Evolutionary conservation across 1,140 invertebrate species (phyloP), one percentile per base, ranked within the genome.

Genomic region (Drosophila yakuba): DNA sequence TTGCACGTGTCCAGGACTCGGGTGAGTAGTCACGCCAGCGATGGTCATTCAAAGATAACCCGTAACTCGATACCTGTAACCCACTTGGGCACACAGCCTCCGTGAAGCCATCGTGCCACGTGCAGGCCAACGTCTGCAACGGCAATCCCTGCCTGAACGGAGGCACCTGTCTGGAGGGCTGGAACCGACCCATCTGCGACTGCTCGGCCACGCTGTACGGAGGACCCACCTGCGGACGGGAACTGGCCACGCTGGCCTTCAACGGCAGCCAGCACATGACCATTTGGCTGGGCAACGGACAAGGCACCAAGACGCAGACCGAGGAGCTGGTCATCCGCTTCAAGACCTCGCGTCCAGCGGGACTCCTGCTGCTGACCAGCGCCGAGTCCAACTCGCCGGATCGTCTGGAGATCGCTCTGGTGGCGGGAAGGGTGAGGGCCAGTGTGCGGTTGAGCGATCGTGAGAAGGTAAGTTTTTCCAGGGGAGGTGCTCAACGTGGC

Each of bases 101-200:
- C 45, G 96, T 98, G 47, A 95, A 96, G 73, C 96, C 97, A 10
- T 95, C 96, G 17, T 98, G 97, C 92, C 97, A 97, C 91, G 95
- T 95, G 39, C 95, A 96, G 75, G 93, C 96, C 43, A 94, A 96
- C 57, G 96, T 98, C 79, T 99, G 98, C 92, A 73, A 63, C 23
- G 89, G 85, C 10, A 94, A 94, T 38, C 97, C 98, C 0, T 99
- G 98, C 92, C 95, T 98, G 91, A 98, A 99, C 90, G 95, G 96
- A 15, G 98, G 98, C 12, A 93, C 94, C 32, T 99, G 99, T 93
- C 93, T 95, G 12, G 98, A 99, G 93, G 98, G 98, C 6, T 99
- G 98, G 98, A 99, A 99, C 93, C 94, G 98, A 71, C 98, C 98
- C 86, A 95, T 98, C 47, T 99, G 99, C 92, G 98, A 99, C 93